These are phyloP conservation scores for Epistrophe eligans DNA, from an alignment of 2,888 invertebrate species.

Conservation along the genomic window DNA sequence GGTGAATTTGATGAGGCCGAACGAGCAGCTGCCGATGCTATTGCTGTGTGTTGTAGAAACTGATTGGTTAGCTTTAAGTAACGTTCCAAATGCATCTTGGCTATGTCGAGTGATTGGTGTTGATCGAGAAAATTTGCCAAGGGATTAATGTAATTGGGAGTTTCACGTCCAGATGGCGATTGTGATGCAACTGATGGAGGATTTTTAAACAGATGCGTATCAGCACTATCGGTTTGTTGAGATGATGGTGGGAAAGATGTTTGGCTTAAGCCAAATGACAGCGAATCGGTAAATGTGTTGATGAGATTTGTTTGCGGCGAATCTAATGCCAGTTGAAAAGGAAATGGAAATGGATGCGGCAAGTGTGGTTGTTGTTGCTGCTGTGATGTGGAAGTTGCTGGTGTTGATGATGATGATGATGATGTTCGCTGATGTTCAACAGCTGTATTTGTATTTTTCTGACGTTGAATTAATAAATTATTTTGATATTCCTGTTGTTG, in stretches of 20 bases:
- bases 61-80: slow-evolving; percentile 80
- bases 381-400: slow-evolving; percentile 38
- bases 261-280: slow-evolving; percentile 46
- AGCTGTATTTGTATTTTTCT: slow-evolving; percentile 24
- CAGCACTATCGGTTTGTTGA: slow-evolving; percentile 12
- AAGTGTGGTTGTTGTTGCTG: slow-evolving; percentile 73
- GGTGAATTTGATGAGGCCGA: slow-evolving; percentile 70
- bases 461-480: slow-evolving; percentile 60
- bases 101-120: slow-evolving; percentile 81
- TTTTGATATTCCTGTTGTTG: slow-evolving; percentile 62
- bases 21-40: slow-evolving; percentile 78
- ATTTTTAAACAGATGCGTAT: slow-evolving; percentile 47
- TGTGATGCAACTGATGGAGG: slow-evolving; percentile 16
- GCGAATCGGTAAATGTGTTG: slow-evolving; percentile 57
- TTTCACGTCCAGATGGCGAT: slow-evolving; percentile 65
- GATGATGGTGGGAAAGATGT: neutral
- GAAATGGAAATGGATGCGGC: slow-evolving; percentile 39
- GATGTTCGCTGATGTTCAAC: slow-evolving; percentile 61
- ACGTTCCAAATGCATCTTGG: slow-evolving; percentile 82
- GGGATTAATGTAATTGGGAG: slow-evolving; percentile 75
- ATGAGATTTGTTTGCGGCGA: slow-evolving; percentile 51
- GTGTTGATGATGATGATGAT: slow-evolving; percentile 72
- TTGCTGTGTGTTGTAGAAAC: slow-evolving; percentile 79
- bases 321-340: slow-evolving; percentile 53
- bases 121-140: slow-evolving; percentile 80